Conservation (phyloP, 2,888 invertebrate genomes). For the Lepidonotus clava region DNA sequence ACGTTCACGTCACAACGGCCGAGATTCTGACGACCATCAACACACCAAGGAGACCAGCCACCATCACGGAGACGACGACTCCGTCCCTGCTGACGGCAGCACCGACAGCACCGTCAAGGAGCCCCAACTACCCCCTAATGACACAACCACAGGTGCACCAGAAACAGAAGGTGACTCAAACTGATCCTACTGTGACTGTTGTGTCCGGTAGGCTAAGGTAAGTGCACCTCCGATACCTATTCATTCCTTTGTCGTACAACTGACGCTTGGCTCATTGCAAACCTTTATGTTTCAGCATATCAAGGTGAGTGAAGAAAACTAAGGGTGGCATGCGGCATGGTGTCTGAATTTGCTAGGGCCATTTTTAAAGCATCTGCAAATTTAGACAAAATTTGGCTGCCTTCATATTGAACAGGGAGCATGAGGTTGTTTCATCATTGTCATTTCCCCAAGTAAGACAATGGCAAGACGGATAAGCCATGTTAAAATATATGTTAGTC, state of each 20-base stretch:
- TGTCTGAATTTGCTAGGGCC: no score
- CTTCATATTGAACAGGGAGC: no score
- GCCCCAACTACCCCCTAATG: background rate
- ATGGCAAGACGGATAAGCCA: no score
- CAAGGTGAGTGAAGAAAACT: constrained; percentile 50
- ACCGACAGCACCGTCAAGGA: background rate
- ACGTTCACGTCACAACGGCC: constrained; percentile 18
- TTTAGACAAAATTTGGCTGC: no score
- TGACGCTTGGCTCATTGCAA: background rate
- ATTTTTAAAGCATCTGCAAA: no score
- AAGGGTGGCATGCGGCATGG: constrained; percentile 15
- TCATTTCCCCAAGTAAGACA: no score
- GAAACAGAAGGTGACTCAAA: constrained; percentile 46
- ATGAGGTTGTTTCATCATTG: no score
- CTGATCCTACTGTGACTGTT: constrained; percentile 53
- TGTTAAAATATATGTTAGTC: no score
- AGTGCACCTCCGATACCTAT: background rate
- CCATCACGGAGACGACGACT: background rate
- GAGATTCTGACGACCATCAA: background rate
- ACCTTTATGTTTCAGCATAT: constrained; percentile 23
- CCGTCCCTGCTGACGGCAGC: background rate
- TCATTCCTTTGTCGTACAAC: background rate
- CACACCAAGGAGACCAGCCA: background rate
- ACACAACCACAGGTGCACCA: background rate
- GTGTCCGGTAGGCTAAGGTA: constrained; percentile 48